Base-by-base conservation (phyloP, 64 coral and sea anemone genomes). In the Catalaphyllia jardinei region DNA sequence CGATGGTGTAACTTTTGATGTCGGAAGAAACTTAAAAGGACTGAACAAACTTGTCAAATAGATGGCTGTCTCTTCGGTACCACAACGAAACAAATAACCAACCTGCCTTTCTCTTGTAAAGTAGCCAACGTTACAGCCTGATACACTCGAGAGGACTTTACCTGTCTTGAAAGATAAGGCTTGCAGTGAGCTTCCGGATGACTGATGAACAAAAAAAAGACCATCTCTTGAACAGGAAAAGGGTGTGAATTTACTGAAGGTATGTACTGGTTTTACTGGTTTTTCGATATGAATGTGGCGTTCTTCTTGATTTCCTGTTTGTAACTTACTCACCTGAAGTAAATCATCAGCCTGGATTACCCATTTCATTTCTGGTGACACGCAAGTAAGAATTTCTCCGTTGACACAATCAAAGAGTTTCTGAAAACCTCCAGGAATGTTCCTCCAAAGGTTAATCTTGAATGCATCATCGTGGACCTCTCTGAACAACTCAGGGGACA, bases 71-170 rank as follows among this genome's bases (percentile, higher is more conserved):
- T 76, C 74, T 22, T 76, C 38, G 18, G 17, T 49, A 20, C 20
- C 74, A 35, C 17, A 8, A 49, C 33, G 33, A 76, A 76, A 76
- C 74, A 76, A 76, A 76, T 49, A 76, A 24, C 74, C 74, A 49
- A 42, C 4, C 38, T 49, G 4, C 33, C 31, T 24, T 76, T 76
- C 33, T 20, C 8, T 20, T 76, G 4, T 76, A 24, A 76, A 76
- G 39, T 76, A 76, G 13, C 19, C 4, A 22, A 76, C 4, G 39
- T 76, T 46, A 49, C 4, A 8, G 31, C 35, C 39, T 4, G 74
- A 20, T 5, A 76, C 35, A 52, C 35, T 50, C 4, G 74, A 50
- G 19, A 49, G 31, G 1, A 76, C 74, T 38, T 14, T 50, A 20
- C 74, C 74, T 76, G 74, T 76, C 7, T 76, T 13, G 38, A 76